Conservation (phyloP, 1,140 invertebrate species). For the Drosophila ambigua region DNA sequence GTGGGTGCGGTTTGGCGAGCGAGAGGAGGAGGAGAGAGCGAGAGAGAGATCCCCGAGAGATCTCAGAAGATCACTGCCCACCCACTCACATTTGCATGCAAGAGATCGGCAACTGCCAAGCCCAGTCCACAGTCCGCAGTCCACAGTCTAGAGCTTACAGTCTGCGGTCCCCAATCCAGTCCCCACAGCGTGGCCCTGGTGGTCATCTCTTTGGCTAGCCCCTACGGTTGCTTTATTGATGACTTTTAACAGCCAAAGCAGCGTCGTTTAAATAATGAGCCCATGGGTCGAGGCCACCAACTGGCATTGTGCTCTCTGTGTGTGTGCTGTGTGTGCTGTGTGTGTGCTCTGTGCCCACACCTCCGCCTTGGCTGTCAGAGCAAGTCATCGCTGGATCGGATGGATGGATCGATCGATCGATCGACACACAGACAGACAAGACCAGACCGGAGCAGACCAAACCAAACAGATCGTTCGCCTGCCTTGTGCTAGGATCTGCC, state of each 20-base stretch:
- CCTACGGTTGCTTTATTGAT: conserved; percentile 64
- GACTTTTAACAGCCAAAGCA: conserved; percentile 77
- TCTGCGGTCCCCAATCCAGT: not conserved
- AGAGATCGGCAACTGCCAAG: conserved; percentile 59
- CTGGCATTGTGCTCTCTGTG: conserved; percentile 13
- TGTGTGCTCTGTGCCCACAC: conserved; percentile 28
- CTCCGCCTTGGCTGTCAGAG: conserved; percentile 62
- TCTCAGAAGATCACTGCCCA: conserved; percentile 44
- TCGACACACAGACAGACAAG: not conserved
- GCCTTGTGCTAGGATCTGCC: conserved; percentile 38
- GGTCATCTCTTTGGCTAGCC: conserved; percentile 65
- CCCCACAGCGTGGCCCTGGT: conserved; percentile 11
- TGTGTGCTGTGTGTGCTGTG: not conserved
- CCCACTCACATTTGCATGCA: conserved; percentile 78
- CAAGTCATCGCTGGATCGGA: conserved; percentile 67
- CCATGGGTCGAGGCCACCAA: conserved; percentile 52
- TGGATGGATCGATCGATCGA: conserved; percentile 39
- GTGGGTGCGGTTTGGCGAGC: conserved; percentile 37
- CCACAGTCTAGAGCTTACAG: no score
- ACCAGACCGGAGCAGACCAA: no score
- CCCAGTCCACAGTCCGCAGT: conserved; percentile 37
- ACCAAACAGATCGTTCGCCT: conserved; percentile 21
- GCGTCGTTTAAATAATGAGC: conserved; percentile 81
- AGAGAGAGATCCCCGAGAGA: conserved; percentile 10
- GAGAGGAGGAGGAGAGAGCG: conserved; percentile 1